Evolutionary conservation across 2,113 vertebrate genomes (phyloP), one percentile per base, ranked within the genome.

Genomic region (Pterocles gutturalis): DNA sequence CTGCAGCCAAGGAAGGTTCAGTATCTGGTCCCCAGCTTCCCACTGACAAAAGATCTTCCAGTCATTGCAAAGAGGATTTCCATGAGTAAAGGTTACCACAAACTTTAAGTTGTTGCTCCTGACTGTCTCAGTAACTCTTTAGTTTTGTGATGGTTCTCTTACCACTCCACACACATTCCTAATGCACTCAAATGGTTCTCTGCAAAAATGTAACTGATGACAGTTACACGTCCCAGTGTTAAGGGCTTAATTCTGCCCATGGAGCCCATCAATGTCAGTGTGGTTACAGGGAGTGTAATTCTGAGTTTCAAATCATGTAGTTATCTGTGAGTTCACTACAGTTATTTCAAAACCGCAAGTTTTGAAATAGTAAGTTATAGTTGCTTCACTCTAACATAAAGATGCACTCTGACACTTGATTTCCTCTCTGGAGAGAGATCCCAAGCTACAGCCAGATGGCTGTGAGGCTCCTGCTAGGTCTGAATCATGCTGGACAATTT

Each of bases 401-500:
- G 84, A 92, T 84, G 20, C 60, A 71, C 60, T 93, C 84, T 94
- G 81, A 95, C 83, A 80, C 45, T 77, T 95, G 61, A 76, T 95
- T 88, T 95, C 20, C 13, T 93, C 94, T 96, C 93, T 87, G 43
- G 76, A 64, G 79, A 18, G 82, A 71, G 60, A 77, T 94, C 38
- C 87, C 80, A 54, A 85, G 75, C 46, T 85, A 65, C 21, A 90
- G 36, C 33, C 89, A 96, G 83, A 94, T 92, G 94, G 73, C 61
- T 76, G 61, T 62, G 71, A 89, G 94, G 88, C 45, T 84, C 41
- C 73, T 76, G 89, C 87, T 89, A 86, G 93, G 77, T 36, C 84
- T 84, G 72, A 60, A 83, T 78, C 57, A 72, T 7, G n/a, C 38
- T 90, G 18, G 3, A 70, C 64, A 81, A 89, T 83, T 93, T 97